Conservation (phyloP, 2,888 invertebrate species). For the Cataglyphis altisquamis region DNA sequence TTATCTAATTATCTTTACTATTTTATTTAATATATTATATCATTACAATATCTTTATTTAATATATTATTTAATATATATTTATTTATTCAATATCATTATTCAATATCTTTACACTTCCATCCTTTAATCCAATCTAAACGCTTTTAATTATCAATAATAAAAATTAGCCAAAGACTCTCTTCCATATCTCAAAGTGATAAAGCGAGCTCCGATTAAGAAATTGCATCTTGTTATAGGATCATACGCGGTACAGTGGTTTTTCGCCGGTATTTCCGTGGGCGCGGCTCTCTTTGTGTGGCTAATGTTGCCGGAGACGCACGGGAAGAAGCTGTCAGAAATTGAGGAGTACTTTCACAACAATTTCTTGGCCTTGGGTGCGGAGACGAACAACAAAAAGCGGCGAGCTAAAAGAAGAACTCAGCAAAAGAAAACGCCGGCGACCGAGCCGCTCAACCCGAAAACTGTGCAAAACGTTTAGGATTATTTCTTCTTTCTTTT, state of each 20-base stretch:
- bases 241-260: constrained; percentile 88
- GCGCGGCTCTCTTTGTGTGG: constrained; percentile 85
- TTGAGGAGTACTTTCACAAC: constrained; percentile 86
- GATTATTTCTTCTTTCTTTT: neutral
- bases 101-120: neutral
- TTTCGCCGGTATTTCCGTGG: constrained; percentile 87
- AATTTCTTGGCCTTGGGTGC: constrained; percentile 82
- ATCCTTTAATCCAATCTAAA: neutral
- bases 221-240: constrained; percentile 83
- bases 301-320: constrained; percentile 87
- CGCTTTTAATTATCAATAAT: neutral
- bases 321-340: constrained; percentile 86
- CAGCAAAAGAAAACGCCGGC: constrained; percentile 75
- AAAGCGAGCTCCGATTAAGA: neutral
- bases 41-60: too few species aligned
- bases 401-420: constrained; percentile 70
- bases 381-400: constrained; percentile 77
- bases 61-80: too few species aligned
- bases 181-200: neutral
- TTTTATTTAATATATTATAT: too few species aligned
- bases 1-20: too few species aligned
- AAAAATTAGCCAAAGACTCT: neutral
- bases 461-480: constrained; percentile 75
- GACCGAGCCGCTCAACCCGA: constrained; percentile 80
- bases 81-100: too few species aligned